phyloP scores from a whole-genome alignment of 1,140 invertebrate species.

The Apocrypta bakeri region DNA sequence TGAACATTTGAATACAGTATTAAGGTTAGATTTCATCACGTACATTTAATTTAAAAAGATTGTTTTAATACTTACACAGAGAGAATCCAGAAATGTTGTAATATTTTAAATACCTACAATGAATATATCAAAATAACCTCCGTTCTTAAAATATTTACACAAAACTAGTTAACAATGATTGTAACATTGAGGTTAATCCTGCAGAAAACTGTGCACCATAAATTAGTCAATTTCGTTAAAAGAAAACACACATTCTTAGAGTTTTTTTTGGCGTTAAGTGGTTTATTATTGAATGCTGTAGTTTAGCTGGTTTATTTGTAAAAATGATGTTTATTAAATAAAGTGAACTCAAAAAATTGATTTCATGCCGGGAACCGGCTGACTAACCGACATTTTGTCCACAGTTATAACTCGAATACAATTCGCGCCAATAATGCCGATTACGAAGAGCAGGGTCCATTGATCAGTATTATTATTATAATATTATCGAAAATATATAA shows the following conservation, averaged over 20 bases:
- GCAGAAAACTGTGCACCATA: slow-evolving; percentile 3
- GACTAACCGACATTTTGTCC: slow-evolving; percentile 18
- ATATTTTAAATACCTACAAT: neutral
- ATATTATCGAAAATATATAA: too few relatives aligned
- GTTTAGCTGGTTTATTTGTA: neutral
- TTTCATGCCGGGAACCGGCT: slow-evolving; percentile 32
- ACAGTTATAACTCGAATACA: neutral
- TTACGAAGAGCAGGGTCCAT: too few relatives aligned
- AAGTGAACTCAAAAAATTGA: neutral
- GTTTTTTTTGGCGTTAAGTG: neutral
- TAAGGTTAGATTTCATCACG: too few relatives aligned
- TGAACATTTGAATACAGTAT: too few relatives aligned
- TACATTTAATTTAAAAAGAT: too few relatives aligned
- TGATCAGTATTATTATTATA: too few relatives aligned
- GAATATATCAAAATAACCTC: slow-evolving; percentile 14
- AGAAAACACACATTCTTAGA: slow-evolving; percentile 8
- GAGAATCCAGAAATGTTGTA: neutral
- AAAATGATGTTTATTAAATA: neutral
- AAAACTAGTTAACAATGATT: neutral
- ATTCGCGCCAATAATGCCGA: too few relatives aligned
- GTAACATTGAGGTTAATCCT: slow-evolving; percentile 23
- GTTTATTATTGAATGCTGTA: neutral
- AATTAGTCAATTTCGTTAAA: neutral
- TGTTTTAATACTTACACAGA: neutral
- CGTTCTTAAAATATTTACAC: slow-evolving; percentile 25